Percentiles rank a stretch among this genome's conserved stretches.
phyloP scores from a whole-genome alignment of 2,113 vertebrate species.

The Ascaphus truei region DNA sequence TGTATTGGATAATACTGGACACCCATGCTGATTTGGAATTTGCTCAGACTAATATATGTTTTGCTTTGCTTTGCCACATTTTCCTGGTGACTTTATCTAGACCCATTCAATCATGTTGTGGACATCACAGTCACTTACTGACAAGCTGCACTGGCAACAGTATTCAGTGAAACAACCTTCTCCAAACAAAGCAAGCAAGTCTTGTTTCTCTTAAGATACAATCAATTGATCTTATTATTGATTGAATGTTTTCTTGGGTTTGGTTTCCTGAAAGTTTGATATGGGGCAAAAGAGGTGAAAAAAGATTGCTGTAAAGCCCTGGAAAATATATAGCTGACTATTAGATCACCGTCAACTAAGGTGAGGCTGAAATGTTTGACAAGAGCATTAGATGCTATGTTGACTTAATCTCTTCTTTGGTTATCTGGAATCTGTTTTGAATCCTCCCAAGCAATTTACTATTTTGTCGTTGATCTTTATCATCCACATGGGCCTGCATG shows the following conservation, averaged over 20 bases:
- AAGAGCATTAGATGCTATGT: slow-evolving; percentile 58
- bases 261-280: slow-evolving; percentile 80
- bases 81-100: slow-evolving; percentile 60
- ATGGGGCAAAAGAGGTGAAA: slow-evolving; percentile 63
- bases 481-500: slow-evolving; percentile 56
- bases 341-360: slow-evolving; percentile 52
- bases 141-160: slow-evolving; percentile 62
- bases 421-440: slow-evolving; percentile 73
- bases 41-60: slow-evolving; percentile 44
- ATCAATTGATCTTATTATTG: slow-evolving; percentile 78
- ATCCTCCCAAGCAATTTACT: slow-evolving; percentile 73
- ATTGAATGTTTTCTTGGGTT: slow-evolving; percentile 65
- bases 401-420: slow-evolving; percentile 68
- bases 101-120: slow-evolving; percentile 52
- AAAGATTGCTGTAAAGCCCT: slow-evolving; percentile 60
- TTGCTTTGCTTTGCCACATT: slow-evolving; percentile 52
- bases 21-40: slow-evolving; percentile 47
- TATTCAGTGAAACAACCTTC: slow-evolving; percentile 63
- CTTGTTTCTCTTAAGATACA: slow-evolving; percentile 70
- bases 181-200: slow-evolving; percentile 63
- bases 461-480: slow-evolving; percentile 76
- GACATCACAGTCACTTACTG: slow-evolving; percentile 59
- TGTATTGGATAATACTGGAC: slow-evolving; percentile 38
- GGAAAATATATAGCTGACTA: slow-evolving; percentile 58
- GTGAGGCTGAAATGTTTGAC: slow-evolving; percentile 60